Base-by-base conservation (phyloP, 2,888 invertebrate species). In the Caradrina clavipalpis region DNA sequence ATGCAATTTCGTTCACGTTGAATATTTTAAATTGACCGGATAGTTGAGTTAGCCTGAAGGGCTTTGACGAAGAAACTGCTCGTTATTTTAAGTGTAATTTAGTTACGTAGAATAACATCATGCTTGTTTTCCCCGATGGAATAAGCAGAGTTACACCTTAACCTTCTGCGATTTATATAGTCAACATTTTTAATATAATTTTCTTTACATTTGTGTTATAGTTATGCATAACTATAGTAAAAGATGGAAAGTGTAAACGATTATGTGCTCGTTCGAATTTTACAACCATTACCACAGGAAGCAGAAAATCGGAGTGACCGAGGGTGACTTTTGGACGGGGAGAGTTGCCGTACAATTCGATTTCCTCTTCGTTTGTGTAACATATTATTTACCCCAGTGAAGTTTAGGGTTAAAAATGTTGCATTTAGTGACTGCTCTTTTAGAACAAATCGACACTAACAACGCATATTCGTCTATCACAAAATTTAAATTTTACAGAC, bases 231-330 rank as follows among this genome's bases (percentile, higher is more conserved):
- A 47, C 35, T 45, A 17, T 19, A 35, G 22, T 13, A 17, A 68
- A 19, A 55, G 7, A 58, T 21, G 35, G 31, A 31, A 50, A 73
- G 61, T 49, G 19, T 73, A 78, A 57, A 73, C 78, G 56, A 73
- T 73, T 73, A 78, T 78, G 19, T 78, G 78, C 73, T 73, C 22
- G 73, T 61, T 22, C 42, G 47, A 61, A 26, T 78, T 73, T 73
- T 73, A 73, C 73, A 73, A 73, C 51, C 47, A 61, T 62, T 73
- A 78, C 62, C 56, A 73, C 63, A 31, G 78, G 73, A 78, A 73
- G 56, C 73, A 73, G 78, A 73, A 73, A 72, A 73, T 78, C 56
- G 73, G 51, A 73, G 62, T 73, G 62, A 57, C 73, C 73, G 73
- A 78, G 56, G 73, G 78, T 78, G 56, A 61, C 73, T 73, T 73